phyloP scores from a whole-genome alignment of 1,140 invertebrate genomes.

The Drosophila cardini region DNA sequence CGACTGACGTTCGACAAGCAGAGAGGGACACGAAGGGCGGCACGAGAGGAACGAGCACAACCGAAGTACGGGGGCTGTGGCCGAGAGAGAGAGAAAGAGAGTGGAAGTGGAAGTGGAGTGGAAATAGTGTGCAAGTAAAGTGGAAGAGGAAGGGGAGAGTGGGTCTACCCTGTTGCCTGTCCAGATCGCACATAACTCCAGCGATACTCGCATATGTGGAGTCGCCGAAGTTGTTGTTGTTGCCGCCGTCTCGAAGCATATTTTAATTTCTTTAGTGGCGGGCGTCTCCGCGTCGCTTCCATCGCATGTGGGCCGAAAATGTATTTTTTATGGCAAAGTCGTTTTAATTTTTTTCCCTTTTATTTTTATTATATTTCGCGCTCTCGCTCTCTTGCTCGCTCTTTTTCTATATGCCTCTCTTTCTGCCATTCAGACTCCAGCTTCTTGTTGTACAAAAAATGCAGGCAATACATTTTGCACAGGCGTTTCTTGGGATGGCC shows the following conservation, averaged over 20 bases:
- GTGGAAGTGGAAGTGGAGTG: neutral
- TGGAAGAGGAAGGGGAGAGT: too few species aligned
- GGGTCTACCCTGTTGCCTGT: constrained; percentile 23
- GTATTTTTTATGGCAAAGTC: constrained; percentile 80
- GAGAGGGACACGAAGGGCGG: too few species aligned
- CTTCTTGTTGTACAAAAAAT: constrained; percentile 50
- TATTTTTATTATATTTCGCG: constrained; percentile 23
- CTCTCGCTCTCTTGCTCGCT: neutral
- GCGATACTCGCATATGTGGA: constrained; percentile 13
- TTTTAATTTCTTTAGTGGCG: constrained; percentile 74
- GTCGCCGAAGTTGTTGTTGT: constrained; percentile 31
- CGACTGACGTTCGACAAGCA: constrained; percentile 15
- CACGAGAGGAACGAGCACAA: too few species aligned
- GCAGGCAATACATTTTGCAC: constrained; percentile 56
- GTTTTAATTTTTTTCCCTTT: constrained; percentile 42
- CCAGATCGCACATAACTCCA: constrained; percentile 67
- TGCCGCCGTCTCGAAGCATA: constrained; percentile 67
- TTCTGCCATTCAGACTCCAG: constrained; percentile 9
- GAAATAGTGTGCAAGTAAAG: neutral
- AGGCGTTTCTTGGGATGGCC: constrained; percentile 50
- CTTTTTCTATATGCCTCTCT: neutral
- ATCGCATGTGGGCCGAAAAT: constrained; percentile 77
- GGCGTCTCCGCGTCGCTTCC: constrained; percentile 56
- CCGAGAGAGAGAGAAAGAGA: too few species aligned
- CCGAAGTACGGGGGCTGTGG: too few species aligned